phyloP scores from a whole-genome alignment of 2,113 vertebrate genomes.

The Pycnonotus jocosus region DNA sequence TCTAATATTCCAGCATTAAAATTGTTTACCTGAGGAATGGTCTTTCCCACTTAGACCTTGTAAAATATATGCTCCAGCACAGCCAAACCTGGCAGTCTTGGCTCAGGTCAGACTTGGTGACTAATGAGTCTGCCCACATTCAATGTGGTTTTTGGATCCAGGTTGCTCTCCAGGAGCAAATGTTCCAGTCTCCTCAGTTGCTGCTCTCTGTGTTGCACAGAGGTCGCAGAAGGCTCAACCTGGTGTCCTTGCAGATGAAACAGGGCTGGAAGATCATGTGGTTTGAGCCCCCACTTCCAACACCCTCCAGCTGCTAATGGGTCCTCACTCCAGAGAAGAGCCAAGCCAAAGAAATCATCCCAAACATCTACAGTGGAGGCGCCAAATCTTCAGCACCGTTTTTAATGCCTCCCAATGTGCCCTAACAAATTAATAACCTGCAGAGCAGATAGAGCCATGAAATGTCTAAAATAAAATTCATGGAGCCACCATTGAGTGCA shows the following conservation, averaged over 20 bases:
- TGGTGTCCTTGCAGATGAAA: neutral
- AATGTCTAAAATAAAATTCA: neutral
- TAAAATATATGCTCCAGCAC: neutral
- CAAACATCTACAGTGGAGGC: neutral
- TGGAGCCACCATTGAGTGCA: fast-evolving
- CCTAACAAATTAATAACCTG: neutral
- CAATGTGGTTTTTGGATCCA: neutral
- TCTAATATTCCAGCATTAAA: neutral
- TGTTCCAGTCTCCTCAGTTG: fast-evolving
- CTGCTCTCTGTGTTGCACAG: neutral
- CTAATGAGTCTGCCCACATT: neutral
- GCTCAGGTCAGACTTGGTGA: neutral
- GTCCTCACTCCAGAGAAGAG: neutral
- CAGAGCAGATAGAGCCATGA: neutral
- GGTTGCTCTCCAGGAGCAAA: fast-evolving
- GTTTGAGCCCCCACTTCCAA: fast-evolving
- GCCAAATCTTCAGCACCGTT: neutral
- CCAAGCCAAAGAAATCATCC: neutral
- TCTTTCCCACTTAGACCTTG: neutral
- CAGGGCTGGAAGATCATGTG: neutral
- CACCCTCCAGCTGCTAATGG: neutral
- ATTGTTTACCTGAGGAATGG: neutral
- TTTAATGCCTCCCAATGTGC: neutral
- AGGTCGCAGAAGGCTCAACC: fast-evolving
- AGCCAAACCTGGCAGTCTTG: neutral